Evolutionary conservation across 2,888 invertebrate genomes (phyloP), one percentile per base, ranked within the genome.

Genomic region (Heliconius aoede): DNA sequence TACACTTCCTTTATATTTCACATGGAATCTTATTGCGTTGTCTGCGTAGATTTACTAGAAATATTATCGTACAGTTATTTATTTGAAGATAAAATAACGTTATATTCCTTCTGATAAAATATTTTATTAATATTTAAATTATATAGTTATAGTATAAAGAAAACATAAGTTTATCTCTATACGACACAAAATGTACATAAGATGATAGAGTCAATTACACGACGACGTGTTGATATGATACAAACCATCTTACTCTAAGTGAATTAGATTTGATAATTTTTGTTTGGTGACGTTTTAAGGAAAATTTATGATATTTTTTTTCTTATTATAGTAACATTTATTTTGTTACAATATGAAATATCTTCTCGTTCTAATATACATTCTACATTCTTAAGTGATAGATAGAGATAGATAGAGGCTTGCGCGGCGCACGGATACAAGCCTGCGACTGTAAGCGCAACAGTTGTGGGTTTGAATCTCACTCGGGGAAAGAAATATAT

Each of bases 1-100:
- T 84, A 84, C 84, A 90, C 90, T 90, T 90, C 91, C 91, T 90
- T 83, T 75, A 73, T 30, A 72, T 71, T 88, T 85, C 83, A 76
- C 58, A 72, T 73, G 73, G 65, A 75, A 69, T 78, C 75, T 40
- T 76, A 77, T 80, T 73, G 78, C 76, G 76, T 67, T 78, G 15
- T 30, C 21, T 4, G 15, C 8, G 24, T 32, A 60, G 46, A 55
- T 32, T 65, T 26, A 15, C 36, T 36, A 24, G 36, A 24, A 36
- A 65, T 24, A 36, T 55, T n/a, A 30, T 26, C 46, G 4, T 15
- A 9, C 24, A 65, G 4, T 65, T 24, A 65, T 65, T 46, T 67
- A 26, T 67, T 68, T 68, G 11, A 28, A 18, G 21, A 68, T 21
- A 46, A 68, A 46, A 26, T 46, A 18, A 26, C 7, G 24, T 26